phyloP scores from a whole-genome alignment of 2,113 vertebrate species.

The Xerus inauris region DNA sequence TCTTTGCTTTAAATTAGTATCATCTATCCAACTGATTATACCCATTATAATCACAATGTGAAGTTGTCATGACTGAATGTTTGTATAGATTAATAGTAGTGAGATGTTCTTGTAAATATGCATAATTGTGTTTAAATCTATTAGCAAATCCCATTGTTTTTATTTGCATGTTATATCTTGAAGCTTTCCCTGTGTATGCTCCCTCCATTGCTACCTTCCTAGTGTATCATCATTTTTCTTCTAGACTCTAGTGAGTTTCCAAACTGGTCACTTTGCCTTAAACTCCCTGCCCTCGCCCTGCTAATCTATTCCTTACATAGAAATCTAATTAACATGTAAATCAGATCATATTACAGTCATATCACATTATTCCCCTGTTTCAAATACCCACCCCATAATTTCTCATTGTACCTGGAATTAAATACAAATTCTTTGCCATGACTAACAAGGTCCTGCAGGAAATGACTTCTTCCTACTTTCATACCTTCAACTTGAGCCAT shows the following conservation, averaged over 20 bases:
- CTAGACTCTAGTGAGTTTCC: neutral
- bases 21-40: conserved; percentile 50
- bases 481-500: neutral
- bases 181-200: neutral
- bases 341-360: neutral
- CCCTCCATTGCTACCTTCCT: neutral
- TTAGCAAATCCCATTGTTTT: neutral
- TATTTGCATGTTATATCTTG: neutral
- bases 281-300: too few species aligned
- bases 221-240: neutral
- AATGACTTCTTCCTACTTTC: neutral
- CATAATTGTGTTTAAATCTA: conserved; percentile 26
- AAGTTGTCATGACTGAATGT: conserved; percentile 40
- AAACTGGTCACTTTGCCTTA: neutral
- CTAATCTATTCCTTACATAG: neutral
- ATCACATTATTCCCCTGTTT: neutral
- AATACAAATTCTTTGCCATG: neutral
- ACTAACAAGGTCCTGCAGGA: neutral
- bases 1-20: conserved; percentile 60
- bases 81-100: conserved; percentile 37
- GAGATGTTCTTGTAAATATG: conserved; percentile 53
- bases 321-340: neutral
- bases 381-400: neutral
- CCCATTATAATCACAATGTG: conserved; percentile 29
- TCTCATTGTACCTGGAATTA: neutral